These are phyloP conservation scores for Cinclus mexicanus DNA, from an alignment of 2,113 vertebrate genomes.

Conservation along the genomic window DNA sequence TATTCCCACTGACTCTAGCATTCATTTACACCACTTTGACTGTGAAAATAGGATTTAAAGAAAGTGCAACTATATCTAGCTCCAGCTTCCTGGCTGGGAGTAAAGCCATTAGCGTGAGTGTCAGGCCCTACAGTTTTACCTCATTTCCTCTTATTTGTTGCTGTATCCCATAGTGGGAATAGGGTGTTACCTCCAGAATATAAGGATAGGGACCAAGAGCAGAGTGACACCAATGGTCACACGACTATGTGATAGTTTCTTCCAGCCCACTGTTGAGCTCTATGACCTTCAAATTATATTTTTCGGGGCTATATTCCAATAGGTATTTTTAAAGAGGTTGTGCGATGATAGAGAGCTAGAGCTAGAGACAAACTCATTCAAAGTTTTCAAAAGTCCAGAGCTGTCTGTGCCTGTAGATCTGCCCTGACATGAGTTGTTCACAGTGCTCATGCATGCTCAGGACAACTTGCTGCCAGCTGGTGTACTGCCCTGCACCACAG, in stretches of 20 bases:
- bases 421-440: background rate
- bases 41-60: background rate
- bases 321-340: background rate
- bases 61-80: background rate
- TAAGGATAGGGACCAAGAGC: background rate
- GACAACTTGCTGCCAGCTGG: background rate
- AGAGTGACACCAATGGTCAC: background rate
- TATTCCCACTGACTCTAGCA: background rate
- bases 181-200: background rate
- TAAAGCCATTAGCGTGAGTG: background rate
- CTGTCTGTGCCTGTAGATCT: background rate
- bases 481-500: fast-evolving
- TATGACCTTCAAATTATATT: background rate
- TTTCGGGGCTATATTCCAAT: background rate
- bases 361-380: background rate
- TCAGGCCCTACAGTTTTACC: background rate
- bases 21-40: slow-evolving; percentile 1
- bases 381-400: background rate
- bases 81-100: background rate
- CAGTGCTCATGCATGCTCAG: fast-evolving
- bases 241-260: background rate
- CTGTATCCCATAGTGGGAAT: background rate
- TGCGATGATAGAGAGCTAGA: background rate
- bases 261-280: background rate
- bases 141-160: background rate